A percentile compares a stretch with the other conserved stretches of the same genome.
Evolutionary conservation across 1,140 invertebrate genomes (phyloP).

Genomic region (Mesaphorura yosii): DNA sequence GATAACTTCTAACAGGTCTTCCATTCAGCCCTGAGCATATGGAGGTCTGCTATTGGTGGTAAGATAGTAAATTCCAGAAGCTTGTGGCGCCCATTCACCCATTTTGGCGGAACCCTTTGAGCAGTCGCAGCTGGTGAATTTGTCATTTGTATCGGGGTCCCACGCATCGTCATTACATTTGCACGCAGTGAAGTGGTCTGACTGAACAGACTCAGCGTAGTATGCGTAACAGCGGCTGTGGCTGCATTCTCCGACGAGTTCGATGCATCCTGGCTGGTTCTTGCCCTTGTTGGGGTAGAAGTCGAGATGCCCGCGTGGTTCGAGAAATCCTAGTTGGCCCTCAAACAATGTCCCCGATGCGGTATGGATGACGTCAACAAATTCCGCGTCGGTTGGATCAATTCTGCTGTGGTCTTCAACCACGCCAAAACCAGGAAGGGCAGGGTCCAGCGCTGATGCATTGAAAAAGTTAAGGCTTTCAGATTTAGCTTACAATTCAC

Average conservation of each 20-base stretch:
- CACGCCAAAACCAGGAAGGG: conserved; percentile 1
- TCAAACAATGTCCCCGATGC: conserved; percentile 33
- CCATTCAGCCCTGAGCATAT: no score
- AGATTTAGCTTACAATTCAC: no score
- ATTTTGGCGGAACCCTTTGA: not conserved
- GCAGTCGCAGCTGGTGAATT: not conserved
- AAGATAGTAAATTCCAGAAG: not conserved
- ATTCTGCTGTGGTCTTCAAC: not conserved
- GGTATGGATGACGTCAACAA: conserved; percentile 60
- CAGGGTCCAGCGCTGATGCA: conserved; percentile 3
- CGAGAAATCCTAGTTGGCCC: conserved; percentile 39
- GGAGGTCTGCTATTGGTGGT: not conserved
- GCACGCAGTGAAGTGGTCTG: not conserved
- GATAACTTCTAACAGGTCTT: no score
- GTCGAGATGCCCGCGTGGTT: conserved; percentile 47
- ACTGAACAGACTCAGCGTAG: not conserved
- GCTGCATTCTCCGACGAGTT: not conserved
- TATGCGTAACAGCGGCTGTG: not conserved
- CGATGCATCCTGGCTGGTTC: not conserved
- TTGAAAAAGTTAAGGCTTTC: no score
- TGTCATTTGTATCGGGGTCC: not conserved
- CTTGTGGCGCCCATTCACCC: not conserved
- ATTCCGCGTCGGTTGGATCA: conserved; percentile 30
- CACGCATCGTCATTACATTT: not conserved
- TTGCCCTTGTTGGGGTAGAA: conserved; percentile 39